Percentiles rank a stretch among this genome's conserved stretches.
Conservation (phyloP, 2,888 invertebrate genomes). For the Gasteruption jaculator region DNA sequence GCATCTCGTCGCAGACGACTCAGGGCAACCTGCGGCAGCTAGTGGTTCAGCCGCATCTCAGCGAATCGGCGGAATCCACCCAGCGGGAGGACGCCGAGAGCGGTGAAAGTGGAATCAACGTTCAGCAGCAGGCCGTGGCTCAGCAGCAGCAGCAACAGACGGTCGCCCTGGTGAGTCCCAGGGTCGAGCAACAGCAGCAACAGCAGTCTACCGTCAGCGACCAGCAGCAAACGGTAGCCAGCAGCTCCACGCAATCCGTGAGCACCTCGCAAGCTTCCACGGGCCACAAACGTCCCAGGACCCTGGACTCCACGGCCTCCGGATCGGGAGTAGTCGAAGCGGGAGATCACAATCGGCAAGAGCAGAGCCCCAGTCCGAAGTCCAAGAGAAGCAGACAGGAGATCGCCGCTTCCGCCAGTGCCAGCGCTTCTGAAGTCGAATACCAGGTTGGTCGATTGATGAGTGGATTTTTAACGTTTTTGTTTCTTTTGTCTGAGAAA, state of each 20-base stretch:
- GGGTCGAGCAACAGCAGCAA: constrained; percentile 39
- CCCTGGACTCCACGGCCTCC: constrained; percentile 39
- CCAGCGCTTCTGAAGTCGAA: constrained; percentile 46
- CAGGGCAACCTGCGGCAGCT: constrained; percentile 60
- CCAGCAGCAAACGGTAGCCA: constrained; percentile 49
- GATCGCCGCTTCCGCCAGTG: constrained; percentile 35
- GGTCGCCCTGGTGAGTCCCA: constrained; percentile 47
- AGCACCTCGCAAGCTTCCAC: constrained; percentile 62
- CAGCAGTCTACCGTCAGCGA: constrained; percentile 41
- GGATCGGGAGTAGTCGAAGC: constrained; percentile 39
- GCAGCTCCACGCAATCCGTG: constrained; percentile 63
- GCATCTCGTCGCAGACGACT: constrained; percentile 56
- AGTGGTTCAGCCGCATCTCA: constrained; percentile 61
- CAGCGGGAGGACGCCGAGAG: constrained; percentile 57
- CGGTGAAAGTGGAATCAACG: constrained; percentile 41
- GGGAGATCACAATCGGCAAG: constrained; percentile 39
- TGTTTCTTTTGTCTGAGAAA: constrained; percentile 6
- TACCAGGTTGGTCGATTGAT: constrained; percentile 38
- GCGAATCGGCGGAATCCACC: constrained; percentile 55
- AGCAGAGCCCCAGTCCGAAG: constrained; percentile 43
- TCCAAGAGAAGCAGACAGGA: constrained; percentile 42
- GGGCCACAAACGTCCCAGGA: constrained; percentile 60
- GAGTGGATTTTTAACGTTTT: neutral
- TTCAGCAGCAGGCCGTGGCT: constrained; percentile 34
- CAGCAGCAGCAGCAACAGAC: constrained; percentile 44